Base-by-base conservation (phyloP, 2,113 vertebrate species). In the Ammodytes marinus region DNA sequence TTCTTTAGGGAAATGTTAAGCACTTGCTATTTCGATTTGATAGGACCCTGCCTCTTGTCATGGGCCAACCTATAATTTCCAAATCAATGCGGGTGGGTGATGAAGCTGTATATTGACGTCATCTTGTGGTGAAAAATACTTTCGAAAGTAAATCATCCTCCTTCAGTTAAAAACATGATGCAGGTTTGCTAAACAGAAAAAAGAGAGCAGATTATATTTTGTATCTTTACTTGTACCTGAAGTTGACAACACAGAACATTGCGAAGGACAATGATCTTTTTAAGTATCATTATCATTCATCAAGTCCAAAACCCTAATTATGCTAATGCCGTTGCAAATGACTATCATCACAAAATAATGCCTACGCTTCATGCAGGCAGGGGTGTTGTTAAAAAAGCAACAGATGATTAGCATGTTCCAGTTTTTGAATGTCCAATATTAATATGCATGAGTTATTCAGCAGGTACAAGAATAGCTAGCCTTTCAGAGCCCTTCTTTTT, bases 401-500 rank as follows among this genome's bases (percentile, higher is more conserved):
- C 5, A 0, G 35, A 77, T 85, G 74, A 88, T 83, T 57, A 58
- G 11, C 73, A 39, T 67, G 76, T 69, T 84, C 64, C 82, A 37
- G 27, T 57, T 85, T 91, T 77, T 73, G 19, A 83, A 83, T 72
- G 60, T 85, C 55, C 80, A 54, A 72, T 83, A 84, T 91, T 17
- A 89, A 83, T 85, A 86, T 88, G 86, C 78, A 86, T 83, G 82
- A 86, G 78, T 79, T 82, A 74, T 73, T 78, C 82, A 83, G 70
- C 66, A 15, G 69, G 61, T 71, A 64, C 42, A 13, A 58, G 83
- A 84, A 70, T 64, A 75, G 74, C 46, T 6, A n/a, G 39, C 49
- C 8, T 71, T 79, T 80, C 39, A 59, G 19, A 27, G 19, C 3
- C 0, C 10, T 50, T 37, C 37, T 46, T 70, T 37, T 43, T 47